phyloP scores from a whole-genome alignment of 1,140 invertebrate genomes.

The Ridgeia piscesae region DNA sequence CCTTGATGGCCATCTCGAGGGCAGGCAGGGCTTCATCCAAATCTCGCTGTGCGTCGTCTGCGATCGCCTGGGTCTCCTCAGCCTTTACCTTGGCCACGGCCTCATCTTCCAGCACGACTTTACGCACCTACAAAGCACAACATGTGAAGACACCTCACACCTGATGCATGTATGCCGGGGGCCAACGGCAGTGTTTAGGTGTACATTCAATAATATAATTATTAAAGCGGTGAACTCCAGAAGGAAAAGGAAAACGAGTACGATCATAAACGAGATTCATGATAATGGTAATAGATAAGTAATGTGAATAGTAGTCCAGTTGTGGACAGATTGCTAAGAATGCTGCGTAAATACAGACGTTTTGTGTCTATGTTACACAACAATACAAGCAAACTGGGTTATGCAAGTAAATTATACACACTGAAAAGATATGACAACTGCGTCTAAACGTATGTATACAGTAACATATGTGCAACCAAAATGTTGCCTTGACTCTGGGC shows the following conservation, averaged over 20 bases:
- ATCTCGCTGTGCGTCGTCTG: constrained; percentile 64
- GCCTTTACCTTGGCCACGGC: constrained; percentile 58
- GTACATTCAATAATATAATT: not conserved
- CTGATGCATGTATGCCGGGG: not conserved
- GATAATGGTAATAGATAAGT: too few species aligned
- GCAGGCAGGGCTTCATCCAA: constrained; percentile 81
- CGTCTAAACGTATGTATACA: not conserved
- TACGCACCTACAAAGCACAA: constrained; percentile 44
- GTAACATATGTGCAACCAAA: not conserved
- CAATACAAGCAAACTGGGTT: too few species aligned
- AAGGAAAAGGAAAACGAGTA: too few species aligned
- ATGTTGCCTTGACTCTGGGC: not conserved
- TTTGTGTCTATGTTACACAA: too few species aligned
- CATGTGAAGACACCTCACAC: not conserved
- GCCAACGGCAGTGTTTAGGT: not conserved
- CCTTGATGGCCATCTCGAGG: constrained; percentile 74
- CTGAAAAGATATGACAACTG: not conserved
- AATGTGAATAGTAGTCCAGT: too few species aligned
- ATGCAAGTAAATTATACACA: not conserved
- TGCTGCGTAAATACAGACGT: too few species aligned
- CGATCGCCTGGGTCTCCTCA: constrained; percentile 58
- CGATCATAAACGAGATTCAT: too few species aligned
- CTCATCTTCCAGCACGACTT: constrained; percentile 58
- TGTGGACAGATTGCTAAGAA: too few species aligned
- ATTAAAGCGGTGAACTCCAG: too few species aligned